Conservation (phyloP, 2,888 invertebrate genomes). For the Podotricha telesiphe region DNA sequence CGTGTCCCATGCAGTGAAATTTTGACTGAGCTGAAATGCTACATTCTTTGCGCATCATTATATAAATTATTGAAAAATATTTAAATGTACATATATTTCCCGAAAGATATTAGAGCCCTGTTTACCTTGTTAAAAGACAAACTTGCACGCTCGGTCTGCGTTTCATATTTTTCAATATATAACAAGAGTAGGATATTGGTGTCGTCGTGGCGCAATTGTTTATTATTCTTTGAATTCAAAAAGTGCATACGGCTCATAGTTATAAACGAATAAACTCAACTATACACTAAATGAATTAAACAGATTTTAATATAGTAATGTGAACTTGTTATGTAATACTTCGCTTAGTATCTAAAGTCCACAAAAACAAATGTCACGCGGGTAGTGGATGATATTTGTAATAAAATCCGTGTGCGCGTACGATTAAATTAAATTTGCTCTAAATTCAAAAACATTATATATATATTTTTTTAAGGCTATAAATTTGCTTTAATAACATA, state of each 20-base stretch:
- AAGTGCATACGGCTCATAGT: background rate
- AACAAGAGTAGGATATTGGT: background rate
- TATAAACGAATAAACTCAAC: background rate
- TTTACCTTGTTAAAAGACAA: background rate
- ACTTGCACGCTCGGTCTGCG: background rate
- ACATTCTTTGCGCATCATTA: background rate
- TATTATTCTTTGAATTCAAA: background rate
- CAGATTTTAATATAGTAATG: background rate
- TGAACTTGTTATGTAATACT: background rate
- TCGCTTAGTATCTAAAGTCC: slow-evolving; percentile 1
- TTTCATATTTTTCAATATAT: background rate
- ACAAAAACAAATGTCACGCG: background rate
- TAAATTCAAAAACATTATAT: too few species aligned
- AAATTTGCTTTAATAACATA: too few species aligned
- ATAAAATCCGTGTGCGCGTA: background rate
- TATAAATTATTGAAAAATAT: background rate
- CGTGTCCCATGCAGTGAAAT: background rate
- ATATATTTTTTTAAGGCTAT: too few species aligned
- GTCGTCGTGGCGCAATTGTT: background rate
- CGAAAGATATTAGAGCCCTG: background rate
- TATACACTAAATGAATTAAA: background rate
- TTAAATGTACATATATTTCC: background rate
- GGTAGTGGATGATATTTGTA: background rate
- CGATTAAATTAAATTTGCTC: background rate
- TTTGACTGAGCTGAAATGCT: background rate